These are phyloP conservation scores for Onchidella celtica DNA, from an alignment of 2,888 invertebrate species.

Conservation along the genomic window DNA sequence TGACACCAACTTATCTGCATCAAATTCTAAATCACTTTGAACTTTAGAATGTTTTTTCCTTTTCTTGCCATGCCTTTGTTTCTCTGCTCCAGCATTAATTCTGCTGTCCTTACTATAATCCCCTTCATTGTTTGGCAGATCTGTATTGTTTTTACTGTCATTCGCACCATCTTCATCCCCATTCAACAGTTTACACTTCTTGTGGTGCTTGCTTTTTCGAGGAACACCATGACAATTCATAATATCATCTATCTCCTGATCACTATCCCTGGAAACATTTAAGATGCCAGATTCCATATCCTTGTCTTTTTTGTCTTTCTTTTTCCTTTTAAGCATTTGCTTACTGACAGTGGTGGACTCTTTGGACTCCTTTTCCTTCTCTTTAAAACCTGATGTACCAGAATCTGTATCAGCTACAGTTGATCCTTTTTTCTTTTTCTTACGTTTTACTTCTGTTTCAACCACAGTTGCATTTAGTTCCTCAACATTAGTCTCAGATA, in stretches of 20 bases:
- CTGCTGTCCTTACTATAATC: too few relatives aligned
- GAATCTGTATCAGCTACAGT: not conserved
- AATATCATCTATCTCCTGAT: too few relatives aligned
- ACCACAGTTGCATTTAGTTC: not conserved
- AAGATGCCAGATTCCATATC: not conserved
- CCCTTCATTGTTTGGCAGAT: not conserved
- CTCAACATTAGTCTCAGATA: not conserved
- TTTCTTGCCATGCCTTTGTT: not conserved
- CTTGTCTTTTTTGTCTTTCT: slow-evolving; percentile 1
- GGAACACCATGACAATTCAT: too few relatives aligned
- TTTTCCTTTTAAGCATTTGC: not conserved
- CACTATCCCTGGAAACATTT: not conserved
- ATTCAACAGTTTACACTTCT: too few relatives aligned
- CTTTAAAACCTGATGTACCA: not conserved
- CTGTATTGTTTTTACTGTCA: not conserved
- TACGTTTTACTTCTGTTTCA: not conserved
- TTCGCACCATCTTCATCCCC: not conserved
- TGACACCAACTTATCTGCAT: too few relatives aligned
- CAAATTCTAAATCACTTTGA: too few relatives aligned
- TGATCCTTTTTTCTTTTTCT: not conserved
- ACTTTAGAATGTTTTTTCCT: not conserved
- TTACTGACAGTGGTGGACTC: not conserved
- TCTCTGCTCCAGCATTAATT: too few relatives aligned
- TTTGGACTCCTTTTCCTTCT: not conserved
- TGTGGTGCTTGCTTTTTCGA: too few relatives aligned